Conservation (phyloP, 2,113 vertebrate genomes). For the Pelodiscus sinensis region DNA sequence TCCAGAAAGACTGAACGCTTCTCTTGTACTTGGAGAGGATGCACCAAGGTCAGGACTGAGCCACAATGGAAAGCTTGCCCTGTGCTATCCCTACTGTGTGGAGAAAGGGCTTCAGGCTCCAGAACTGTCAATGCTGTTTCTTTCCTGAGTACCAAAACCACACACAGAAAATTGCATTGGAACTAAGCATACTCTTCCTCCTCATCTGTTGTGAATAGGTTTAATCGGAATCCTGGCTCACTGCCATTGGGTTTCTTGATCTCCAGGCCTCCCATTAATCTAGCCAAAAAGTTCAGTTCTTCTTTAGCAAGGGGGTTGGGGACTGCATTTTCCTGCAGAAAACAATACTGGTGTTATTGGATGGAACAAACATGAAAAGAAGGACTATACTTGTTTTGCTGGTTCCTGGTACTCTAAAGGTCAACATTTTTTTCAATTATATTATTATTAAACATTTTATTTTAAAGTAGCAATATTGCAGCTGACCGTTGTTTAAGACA, state of each 20-base stretch:
- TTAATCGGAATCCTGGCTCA: conserved; percentile 90
- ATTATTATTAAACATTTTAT: background rate
- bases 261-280: conserved; percentile 92
- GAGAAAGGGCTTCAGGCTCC: background rate
- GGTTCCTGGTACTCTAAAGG: background rate
- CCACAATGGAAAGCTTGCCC: rapidly evolving
- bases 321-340: conserved; percentile 84
- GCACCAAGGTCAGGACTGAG: background rate
- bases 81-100: background rate
- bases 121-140: rapidly evolving
- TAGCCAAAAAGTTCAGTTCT: conserved; percentile 93
- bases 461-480: background rate
- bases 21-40: background rate
- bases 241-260: conserved; percentile 80
- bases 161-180: background rate
- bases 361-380: background rate
- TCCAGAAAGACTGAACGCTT: background rate
- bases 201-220: conserved; percentile 92
- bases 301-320: conserved; percentile 97
- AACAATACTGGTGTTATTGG: background rate
- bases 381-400: background rate
- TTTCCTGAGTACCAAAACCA: background rate
- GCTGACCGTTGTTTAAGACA: background rate
- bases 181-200: conserved; percentile 90
- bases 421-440: background rate